Base-by-base conservation (phyloP, 2,113 vertebrate species). In the Halichoeres trimaculatus region DNA sequence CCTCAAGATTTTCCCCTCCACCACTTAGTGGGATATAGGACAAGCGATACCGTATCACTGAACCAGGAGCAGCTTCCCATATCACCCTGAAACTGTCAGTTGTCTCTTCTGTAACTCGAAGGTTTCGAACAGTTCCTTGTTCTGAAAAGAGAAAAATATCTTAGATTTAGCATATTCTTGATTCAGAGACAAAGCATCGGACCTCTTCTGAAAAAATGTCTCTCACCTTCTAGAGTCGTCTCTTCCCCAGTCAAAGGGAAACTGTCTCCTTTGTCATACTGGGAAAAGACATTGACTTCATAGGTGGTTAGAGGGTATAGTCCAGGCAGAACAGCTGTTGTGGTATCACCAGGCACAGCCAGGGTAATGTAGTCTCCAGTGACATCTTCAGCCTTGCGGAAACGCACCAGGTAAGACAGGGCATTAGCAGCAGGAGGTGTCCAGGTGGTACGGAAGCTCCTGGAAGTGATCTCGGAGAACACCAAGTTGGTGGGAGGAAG, bases 241-340 rank as follows among this genome's bases (percentile, higher is more conserved):
- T 99, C 96, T 62, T 97, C 93, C 53, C 97, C 97, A 23, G 90
- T 88, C 73, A 97, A 76, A 12, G 98, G 90, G 68, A 95, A 91
- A 48, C 98, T 98, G 77, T 97, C 96, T 76, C 97, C 98, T 63
- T 94, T 96, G 0, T 96, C 95, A 41, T 98, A 99, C 76, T 99
- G 96, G 14, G 98, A 93, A 54, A 96, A 94, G 80, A 99, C 96
- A 5, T 95, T 96, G 80, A 99, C 96, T 63, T 95, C 67, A 0
- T 99, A 99, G 36, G 95, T 85, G 10, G 98, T 99, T 85, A 98
- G 86, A 5, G 98, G 97, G 1, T 87, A 89, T 47, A 99, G 93
- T 64, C 96, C 93, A 50, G 90, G 94, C 62, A 99, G 94, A 80
- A 97, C 53, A 0, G 92, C 89, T 2, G 93, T 94, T 26, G 88